phyloP scores from a whole-genome alignment of 2,797 vertebrate species.

The Geotrypetes seraphini region DNA sequence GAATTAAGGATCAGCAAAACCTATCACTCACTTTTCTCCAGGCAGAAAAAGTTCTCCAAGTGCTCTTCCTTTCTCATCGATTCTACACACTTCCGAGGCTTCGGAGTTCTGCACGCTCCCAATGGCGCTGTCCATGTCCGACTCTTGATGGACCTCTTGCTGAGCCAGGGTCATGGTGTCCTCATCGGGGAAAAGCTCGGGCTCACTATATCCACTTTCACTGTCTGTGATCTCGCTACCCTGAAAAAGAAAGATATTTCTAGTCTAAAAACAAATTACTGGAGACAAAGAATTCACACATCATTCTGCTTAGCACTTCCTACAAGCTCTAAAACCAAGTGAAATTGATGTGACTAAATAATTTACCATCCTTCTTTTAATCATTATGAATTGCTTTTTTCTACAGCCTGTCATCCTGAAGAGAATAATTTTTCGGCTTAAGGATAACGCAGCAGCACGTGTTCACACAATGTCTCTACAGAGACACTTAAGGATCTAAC shows the following conservation, averaged over 20 bases:
- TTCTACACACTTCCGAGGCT: constrained; percentile 54
- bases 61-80: constrained; percentile 61
- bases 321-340: neutral
- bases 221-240: constrained; percentile 49
- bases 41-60: constrained; percentile 70
- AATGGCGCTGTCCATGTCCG: constrained; percentile 80
- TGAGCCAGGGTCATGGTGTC: constrained; percentile 57
- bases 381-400: no score
- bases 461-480: no score
- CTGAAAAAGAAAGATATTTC: no score
- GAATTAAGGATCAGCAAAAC: no score
- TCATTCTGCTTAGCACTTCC: no score
- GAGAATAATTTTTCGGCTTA: no score
- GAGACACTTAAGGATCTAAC: no score
- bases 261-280: no score
- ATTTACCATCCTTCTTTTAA: no score
- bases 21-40: constrained; percentile 72
- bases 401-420: no score
- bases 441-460: no score
- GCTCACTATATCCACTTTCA: constrained; percentile 53
- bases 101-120: constrained; percentile 74
- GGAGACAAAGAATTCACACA: neutral
- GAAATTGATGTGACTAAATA: no score
- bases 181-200: constrained; percentile 59
- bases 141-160: constrained; percentile 62